A percentile compares a stretch with the other conserved stretches of the same genome.
These are phyloP conservation scores for Melanotus villosus DNA, from an alignment of 2,888 invertebrate species.

Conservation along the genomic window DNA sequence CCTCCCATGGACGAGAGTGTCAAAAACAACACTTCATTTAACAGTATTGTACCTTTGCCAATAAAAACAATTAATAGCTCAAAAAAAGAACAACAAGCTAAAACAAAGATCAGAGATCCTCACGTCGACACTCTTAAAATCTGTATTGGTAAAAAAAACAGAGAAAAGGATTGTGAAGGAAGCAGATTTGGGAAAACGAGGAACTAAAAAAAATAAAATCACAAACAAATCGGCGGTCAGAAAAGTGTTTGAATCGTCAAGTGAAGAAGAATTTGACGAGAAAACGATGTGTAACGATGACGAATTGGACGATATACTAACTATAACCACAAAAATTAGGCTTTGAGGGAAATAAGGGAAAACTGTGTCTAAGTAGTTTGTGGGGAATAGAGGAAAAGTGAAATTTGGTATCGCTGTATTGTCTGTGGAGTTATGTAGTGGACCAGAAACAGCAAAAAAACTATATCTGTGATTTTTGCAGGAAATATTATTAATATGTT, in stretches of 20 bases:
- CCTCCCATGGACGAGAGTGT: background rate
- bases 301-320: slow-evolving; percentile 9
- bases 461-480: no score
- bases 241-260: slow-evolving; percentile 2
- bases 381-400: background rate
- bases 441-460: no score
- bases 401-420: no score
- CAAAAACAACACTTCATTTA: background rate
- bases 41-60: background rate
- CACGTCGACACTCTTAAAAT: background rate
- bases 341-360: background rate
- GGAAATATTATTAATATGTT: no score
- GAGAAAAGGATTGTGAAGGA: slow-evolving; percentile 6
- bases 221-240: background rate
- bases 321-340: background rate
- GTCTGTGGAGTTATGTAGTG: background rate
- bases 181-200: background rate
- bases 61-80: background rate
- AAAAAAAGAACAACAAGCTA: slow-evolving; percentile 1
- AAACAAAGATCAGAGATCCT: slow-evolving; percentile 17
- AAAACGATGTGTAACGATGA: background rate
- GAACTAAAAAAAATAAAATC: slow-evolving; percentile 2
- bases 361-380: slow-evolving; percentile 12
- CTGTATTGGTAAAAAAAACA: slow-evolving; percentile 1
- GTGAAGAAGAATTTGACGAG: slow-evolving; percentile 13